Base-by-base conservation (phyloP, 1,140 invertebrate species). In the Eulimnadia texana region DNA sequence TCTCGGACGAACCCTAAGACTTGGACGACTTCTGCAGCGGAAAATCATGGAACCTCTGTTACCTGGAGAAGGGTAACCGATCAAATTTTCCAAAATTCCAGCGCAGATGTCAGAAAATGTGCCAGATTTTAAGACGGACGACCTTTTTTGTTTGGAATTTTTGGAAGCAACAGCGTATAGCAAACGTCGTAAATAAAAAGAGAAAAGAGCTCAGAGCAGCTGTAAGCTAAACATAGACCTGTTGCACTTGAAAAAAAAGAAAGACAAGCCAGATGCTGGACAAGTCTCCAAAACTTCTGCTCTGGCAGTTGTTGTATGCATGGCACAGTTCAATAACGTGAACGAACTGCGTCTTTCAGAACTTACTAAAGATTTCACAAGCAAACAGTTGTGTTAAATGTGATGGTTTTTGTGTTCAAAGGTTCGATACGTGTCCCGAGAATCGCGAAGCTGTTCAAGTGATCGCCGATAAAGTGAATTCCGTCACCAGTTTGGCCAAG, bases 1-100 rank as follows among this genome's bases (percentile, higher is more conserved):
- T 68, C 81, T 88, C 57, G 84, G 84, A 24, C 76, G 85, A 58
- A 85, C 85, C 74, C 78, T 87, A 10, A 74, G 84, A 20, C 72
- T 86, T 13, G 85, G 85, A 16, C 72, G 82, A 52, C 74, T 86
- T 28, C 72, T 87, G 3, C 81, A 81, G 67, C 81, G 82, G 11
- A 74, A 85, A 47, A 72, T 87, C 19, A 78, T 78, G 63, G 83
- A 86, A 64, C 78, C 81, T 9, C 73, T 84, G 52, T 73, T 75
- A 66, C 66, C 73, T 54, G 68, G 69, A 62, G 70, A 72, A 60
- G 66, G 62, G 74, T 76, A 70, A 69, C 69, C 6, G 13, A 11
- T 20, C 1, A 19, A 24, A 16, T 42, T 20, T 29, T 9, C 23
- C 19, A 23, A 23, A 24, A 9, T 6, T 11, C 6, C 19, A 23